Evolutionary conservation across 2,797 vertebrate species (phyloP).

Genomic region (Diglossa cyanea): DNA sequence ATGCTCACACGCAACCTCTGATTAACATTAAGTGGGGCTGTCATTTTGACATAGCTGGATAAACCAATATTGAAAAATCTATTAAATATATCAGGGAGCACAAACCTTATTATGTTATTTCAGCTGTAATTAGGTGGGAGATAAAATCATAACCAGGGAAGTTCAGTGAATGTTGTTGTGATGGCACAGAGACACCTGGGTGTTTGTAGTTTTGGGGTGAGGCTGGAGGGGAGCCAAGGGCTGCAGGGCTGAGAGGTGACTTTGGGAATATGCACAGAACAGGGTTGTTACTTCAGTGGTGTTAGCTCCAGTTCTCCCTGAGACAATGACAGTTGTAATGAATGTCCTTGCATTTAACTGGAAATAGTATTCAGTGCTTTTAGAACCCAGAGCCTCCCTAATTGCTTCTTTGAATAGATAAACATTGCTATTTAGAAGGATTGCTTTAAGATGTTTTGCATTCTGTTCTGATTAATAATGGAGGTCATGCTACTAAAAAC

Average conservation of each 20-base stretch:
- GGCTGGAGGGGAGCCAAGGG: conserved; percentile 21
- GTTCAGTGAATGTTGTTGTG: conserved; percentile 11
- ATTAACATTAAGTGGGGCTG: conserved; percentile 76
- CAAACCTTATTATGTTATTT: conserved; percentile 73
- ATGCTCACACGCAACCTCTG: conserved; percentile 61
- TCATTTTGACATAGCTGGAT: conserved; percentile 72
- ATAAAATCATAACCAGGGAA: conserved; percentile 63
- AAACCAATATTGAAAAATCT: conserved; percentile 77
- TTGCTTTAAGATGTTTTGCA: neutral
- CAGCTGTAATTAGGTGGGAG: conserved; percentile 70
- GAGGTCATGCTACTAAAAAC: neutral
- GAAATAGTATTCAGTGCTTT: conserved; percentile 36
- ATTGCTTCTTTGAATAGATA: conserved; percentile 58
- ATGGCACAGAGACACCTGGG: neutral
- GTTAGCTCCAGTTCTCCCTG: conserved; percentile 36
- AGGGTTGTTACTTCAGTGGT: conserved; percentile 12
- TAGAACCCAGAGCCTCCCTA: conserved; percentile 28
- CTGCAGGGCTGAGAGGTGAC: conserved; percentile 5
- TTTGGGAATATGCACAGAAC: neutral
- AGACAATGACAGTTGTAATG: conserved; percentile 47
- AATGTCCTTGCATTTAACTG: conserved; percentile 55
- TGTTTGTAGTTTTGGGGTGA: neutral
- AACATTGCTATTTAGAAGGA: conserved; percentile 24
- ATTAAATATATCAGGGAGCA: conserved; percentile 70
- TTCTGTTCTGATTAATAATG: conserved; percentile 19